Evolutionary conservation across 2,888 invertebrate species (phyloP).

Genomic region (Hydropsyche betteni): DNA sequence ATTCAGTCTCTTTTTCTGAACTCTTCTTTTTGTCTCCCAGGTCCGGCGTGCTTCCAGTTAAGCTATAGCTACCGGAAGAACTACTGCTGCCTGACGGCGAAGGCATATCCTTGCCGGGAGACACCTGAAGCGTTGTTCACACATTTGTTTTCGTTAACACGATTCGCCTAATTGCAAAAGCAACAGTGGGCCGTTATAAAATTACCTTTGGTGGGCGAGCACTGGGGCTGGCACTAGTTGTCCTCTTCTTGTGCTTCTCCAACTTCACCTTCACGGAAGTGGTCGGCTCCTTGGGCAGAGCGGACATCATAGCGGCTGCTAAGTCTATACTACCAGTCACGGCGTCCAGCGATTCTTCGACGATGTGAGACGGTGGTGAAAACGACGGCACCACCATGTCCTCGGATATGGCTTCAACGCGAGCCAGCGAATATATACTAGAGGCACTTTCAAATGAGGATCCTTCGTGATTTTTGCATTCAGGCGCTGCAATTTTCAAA

Average conservation of each 20-base stretch:
- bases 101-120: constrained; percentile 57
- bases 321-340: constrained; percentile 59
- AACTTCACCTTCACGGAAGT: constrained; percentile 42
- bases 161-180: background rate
- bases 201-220: constrained; percentile 39
- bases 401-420: constrained; percentile 74
- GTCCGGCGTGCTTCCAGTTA: constrained; percentile 56
- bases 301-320: constrained; percentile 51
- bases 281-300: constrained; percentile 55
- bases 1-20: constrained; percentile 36
- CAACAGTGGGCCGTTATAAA: background rate
- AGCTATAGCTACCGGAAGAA: constrained; percentile 68
- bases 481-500: constrained; percentile 62
- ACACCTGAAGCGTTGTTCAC: constrained; percentile 15
- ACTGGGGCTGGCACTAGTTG: constrained; percentile 46
- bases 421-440: constrained; percentile 79
- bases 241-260: constrained; percentile 48
- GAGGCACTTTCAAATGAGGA: constrained; percentile 90
- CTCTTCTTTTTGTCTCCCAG: constrained; percentile 39
- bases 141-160: constrained; percentile 22
- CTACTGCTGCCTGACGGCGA: constrained; percentile 68
- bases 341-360: constrained; percentile 62
- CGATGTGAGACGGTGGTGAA: constrained; percentile 68
- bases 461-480: constrained; percentile 74
- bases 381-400: constrained; percentile 71